Base-by-base conservation (phyloP, 2,797 vertebrate species). In the Cryptoprocta ferox region DNA sequence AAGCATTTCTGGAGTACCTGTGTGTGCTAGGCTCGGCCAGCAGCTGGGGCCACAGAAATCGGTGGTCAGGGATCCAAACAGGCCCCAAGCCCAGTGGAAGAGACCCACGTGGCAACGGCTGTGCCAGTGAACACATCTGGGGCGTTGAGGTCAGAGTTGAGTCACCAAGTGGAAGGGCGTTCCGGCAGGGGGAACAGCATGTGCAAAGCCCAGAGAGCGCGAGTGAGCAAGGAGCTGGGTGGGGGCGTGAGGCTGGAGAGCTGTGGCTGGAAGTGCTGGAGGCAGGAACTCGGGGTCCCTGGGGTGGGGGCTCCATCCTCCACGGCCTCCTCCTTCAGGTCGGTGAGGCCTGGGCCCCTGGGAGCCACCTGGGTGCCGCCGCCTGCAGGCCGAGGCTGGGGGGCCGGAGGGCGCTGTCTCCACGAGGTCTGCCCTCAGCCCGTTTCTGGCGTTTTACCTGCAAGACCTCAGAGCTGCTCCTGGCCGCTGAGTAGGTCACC, bases 221-320 rank as follows among this genome's bases (percentile, higher is more conserved):
- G 18, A 53, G 48, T 32, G 11, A 39, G 39, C 53, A 6, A 10
- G 45, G 19, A 3, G 81, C 48, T 26, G 66, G 61, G 3, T 2
- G 3, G 56, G 56, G 56, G 56, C 56, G 2, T 24, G 56, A 59
- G 56, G 56, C 56, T 59, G 56, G 26, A 75, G 26, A 30, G 24
- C 39, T 2, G 2, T 18, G 28, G 59, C 19, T 7, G 10, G 0
- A 24, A 13, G 16, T 0, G 0, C 39, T 26, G 16, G 13, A 2
- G n/a, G 11, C 0, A 10, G 50, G 59, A 35, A 30, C 12, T 8
- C 1, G 0, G n/a, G 8, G 48, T 30, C 32, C 48, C 48, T 12
- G 68, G 70, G 24, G 6, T 6, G 10, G 32, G 45, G 42, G 28
- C 9, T 14, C 5, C 1, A 73, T 35, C n/a, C 26, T 30, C 32